Conservation (phyloP, 2,888 invertebrate species). For the Acleris holmiana region DNA sequence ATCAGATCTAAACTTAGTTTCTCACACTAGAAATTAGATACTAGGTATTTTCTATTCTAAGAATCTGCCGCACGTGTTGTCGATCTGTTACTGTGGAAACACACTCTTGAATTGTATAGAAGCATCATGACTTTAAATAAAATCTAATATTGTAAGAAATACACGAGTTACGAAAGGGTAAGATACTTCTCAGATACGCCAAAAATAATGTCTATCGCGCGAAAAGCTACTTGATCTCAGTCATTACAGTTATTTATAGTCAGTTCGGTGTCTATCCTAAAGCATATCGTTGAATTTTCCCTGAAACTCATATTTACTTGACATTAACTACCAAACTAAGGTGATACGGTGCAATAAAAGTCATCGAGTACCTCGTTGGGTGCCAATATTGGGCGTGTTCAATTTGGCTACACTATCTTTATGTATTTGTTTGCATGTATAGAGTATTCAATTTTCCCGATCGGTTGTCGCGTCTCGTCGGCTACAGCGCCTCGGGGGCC, state of each 20-base stretch:
- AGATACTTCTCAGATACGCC: background rate
- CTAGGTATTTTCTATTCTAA: background rate
- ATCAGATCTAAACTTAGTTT: constrained; percentile 19
- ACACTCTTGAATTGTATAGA: too few relatives aligned
- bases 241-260: constrained; percentile 30
- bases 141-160: too few relatives aligned
- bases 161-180: too few relatives aligned
- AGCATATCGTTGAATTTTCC: constrained; percentile 27
- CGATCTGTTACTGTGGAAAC: background rate
- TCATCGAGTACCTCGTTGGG: constrained; percentile 12
- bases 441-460: constrained; percentile 29
- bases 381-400: constrained; percentile 17
- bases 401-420: constrained; percentile 12
- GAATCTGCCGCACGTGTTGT: background rate
- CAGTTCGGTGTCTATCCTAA: constrained; percentile 7
- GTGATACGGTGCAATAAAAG: constrained; percentile 24
- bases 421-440: constrained; percentile 24
- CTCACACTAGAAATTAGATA: constrained; percentile 1
- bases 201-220: background rate
- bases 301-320: constrained; percentile 11
- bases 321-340: constrained; percentile 28
- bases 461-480: constrained; percentile 30
- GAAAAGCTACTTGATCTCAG: constrained; percentile 2
- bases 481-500: constrained; percentile 40
- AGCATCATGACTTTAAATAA: too few relatives aligned